Base-by-base conservation (phyloP, 2,888 invertebrate species). In the Leucoma salicis region DNA sequence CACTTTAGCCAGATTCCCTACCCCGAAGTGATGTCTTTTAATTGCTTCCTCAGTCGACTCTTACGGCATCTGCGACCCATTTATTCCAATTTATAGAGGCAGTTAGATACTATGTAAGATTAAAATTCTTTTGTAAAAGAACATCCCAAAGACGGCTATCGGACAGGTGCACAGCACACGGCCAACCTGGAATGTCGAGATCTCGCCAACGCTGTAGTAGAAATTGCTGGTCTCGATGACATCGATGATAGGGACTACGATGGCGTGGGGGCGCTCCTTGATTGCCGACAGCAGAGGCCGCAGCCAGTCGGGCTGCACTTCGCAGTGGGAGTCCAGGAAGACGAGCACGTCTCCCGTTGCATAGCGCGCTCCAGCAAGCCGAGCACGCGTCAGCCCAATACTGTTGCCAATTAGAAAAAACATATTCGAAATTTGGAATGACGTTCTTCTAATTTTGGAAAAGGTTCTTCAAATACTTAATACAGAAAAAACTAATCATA, bases 161-260 rank as follows among this genome's bases (percentile, higher is more conserved):
- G 8, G 21, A 4, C 6, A 6, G 3, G 16, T 16, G 6, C 3
- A 16, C 29, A 10, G 12, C 36, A 36, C 38, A 35, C 32, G 10
- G 46, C 53, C 53, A 65, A 89, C 89, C 84, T 90, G 90, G 54
- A 90, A 90, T 13, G 53, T 78, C 51, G 73, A 78, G 15, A 88
- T 77, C 56, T 90, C 92, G 80, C 77, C 87, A n/a, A 91, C 91
- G 60, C 92, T 92, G 81, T 96, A 96, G 68, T 92, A 93, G 78
- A 97, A 92, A 35, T 92, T 94, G 55, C 92, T 91, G 49, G 95
- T 94, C 75, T 96, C 95, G 61, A 99, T 97, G 41, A 96, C 95
- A 86, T 99, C 99, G 56, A 99, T 99, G 61, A 98, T 96, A 32
- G 99, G 99, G 63, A 97, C 96, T 39, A 97, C 90, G 6, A 98